Evolutionary conservation across 2,113 vertebrate species (phyloP).

Genomic region (Saguinus imperator): DNA sequence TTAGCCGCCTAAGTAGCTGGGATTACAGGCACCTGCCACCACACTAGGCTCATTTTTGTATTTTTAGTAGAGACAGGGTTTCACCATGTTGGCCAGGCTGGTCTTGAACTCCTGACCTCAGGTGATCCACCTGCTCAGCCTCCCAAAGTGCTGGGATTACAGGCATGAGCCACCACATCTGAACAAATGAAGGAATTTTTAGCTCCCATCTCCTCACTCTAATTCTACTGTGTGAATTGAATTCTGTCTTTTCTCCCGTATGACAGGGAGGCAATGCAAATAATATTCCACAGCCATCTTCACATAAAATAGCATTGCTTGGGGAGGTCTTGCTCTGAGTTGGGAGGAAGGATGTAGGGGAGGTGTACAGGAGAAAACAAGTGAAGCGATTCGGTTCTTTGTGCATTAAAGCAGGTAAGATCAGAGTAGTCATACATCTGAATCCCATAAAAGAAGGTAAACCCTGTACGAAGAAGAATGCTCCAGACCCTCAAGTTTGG

Average conservation of each 20-base stretch:
- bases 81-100: too few species aligned
- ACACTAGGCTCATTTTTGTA: too few species aligned
- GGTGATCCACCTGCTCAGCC: too few species aligned
- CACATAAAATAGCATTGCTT: background rate
- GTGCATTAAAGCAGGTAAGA: background rate
- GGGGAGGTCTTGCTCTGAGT: background rate
- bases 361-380: background rate
- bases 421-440: too few species aligned
- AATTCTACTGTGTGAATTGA: background rate
- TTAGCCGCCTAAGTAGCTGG: too few species aligned
- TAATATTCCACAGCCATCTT: background rate
- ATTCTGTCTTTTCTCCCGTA: background rate
- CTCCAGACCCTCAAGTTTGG: background rate
- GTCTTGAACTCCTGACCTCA: too few species aligned
- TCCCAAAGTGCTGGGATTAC: too few species aligned
- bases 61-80: too few species aligned
- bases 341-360: background rate
- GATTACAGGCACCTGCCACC: too few species aligned
- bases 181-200: background rate
- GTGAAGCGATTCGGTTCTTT: background rate
- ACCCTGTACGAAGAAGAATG: background rate
- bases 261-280: background rate
- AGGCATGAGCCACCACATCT: too few species aligned
- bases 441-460: background rate
- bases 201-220: background rate